Percentiles rank a stretch among this genome's conserved stretches.
These are phyloP conservation scores for Calyptomena viridis DNA, from an alignment of 2,113 vertebrate species.

Conservation along the genomic window DNA sequence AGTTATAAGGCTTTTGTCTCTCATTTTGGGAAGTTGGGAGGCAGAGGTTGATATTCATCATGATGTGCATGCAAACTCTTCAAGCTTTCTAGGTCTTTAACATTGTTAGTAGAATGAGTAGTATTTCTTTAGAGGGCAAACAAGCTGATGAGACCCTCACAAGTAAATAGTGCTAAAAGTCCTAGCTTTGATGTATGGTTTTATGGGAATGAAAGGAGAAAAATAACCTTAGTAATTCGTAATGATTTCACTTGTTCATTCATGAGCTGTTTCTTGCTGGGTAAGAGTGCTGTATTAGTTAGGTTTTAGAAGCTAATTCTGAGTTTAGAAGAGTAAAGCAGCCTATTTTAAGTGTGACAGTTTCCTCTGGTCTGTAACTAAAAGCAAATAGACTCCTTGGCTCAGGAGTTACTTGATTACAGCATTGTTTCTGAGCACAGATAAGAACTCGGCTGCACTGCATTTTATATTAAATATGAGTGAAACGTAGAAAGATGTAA, in stretches of 20 bases:
- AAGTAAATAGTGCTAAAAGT: background rate
- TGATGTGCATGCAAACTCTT: background rate
- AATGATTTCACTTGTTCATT: background rate
- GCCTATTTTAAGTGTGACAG: background rate
- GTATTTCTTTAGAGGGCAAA: background rate
- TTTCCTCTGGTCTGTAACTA: background rate
- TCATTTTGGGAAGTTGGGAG: background rate
- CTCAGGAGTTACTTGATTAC: background rate
- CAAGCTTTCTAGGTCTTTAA: background rate
- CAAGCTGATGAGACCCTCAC: background rate
- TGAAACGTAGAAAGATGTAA: background rate
- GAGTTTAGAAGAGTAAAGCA: background rate
- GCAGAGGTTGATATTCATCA: background rate
- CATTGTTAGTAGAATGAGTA: background rate
- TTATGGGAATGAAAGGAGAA: background rate
- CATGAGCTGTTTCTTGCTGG: background rate
- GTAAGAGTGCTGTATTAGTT: background rate
- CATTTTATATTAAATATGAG: background rate
- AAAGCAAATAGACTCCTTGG: background rate
- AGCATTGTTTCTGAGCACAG: background rate
- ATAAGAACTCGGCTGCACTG: background rate
- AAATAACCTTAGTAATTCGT: background rate
- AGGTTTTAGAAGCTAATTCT: background rate
- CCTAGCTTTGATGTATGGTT: too few relatives aligned
- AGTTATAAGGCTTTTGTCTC: background rate